phyloP scores from a whole-genome alignment of 2,113 vertebrate species.

The Zosterops borbonicus region DNA sequence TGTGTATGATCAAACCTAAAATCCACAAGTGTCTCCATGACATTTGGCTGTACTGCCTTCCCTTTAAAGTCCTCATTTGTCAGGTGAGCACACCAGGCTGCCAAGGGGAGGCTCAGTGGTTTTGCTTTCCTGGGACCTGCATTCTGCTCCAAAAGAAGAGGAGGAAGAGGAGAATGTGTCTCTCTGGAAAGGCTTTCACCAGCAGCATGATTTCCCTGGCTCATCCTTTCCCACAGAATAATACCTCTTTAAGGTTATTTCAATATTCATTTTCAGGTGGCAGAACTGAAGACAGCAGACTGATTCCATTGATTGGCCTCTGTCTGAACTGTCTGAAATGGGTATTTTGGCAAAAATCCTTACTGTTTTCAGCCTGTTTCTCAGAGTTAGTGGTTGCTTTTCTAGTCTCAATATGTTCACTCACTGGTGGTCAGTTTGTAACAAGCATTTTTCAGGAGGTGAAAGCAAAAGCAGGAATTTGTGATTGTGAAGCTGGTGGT shows the following conservation, averaged over 20 bases:
- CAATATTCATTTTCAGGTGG: not conserved
- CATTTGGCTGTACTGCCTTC: not conserved
- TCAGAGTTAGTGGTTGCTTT: not conserved
- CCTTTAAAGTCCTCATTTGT: not conserved
- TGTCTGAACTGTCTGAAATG: not conserved
- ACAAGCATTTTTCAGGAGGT: not conserved
- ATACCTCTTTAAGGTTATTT: not conserved
- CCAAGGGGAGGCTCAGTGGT: not conserved
- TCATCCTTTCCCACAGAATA: not conserved
- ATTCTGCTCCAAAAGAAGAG: not conserved
- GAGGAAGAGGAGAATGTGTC: not conserved
- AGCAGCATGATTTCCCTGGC: not conserved
- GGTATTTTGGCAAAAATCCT: not conserved
- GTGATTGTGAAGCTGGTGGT: not conserved
- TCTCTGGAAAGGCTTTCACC: not conserved
- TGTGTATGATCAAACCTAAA: not conserved
- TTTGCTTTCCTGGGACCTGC: not conserved
- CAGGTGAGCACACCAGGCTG: not conserved
- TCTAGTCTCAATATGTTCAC: not conserved
- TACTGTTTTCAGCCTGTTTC: not conserved
- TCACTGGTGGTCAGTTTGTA: not conserved
- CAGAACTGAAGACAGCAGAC: not conserved
- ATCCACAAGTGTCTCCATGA: not conserved
- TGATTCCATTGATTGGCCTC: slow-evolving; percentile 1
- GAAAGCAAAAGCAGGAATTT: not conserved